phyloP scores from a whole-genome alignment of 2,113 vertebrate species.

The Elaphurus davidianus region DNA sequence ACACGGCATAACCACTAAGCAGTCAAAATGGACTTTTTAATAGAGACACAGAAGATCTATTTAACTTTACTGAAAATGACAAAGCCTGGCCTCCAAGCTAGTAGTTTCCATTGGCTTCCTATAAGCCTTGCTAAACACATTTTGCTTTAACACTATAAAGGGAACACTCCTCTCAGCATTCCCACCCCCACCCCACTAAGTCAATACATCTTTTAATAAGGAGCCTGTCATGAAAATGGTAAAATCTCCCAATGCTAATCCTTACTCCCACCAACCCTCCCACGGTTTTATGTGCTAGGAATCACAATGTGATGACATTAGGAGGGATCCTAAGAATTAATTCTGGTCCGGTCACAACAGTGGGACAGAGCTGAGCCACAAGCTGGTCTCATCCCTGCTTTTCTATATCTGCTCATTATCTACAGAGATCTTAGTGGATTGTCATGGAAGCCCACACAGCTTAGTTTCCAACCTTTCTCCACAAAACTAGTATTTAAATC shows the following conservation, averaged over 20 bases:
- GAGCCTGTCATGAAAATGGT: neutral
- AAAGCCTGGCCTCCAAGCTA: neutral
- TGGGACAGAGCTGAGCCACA: neutral
- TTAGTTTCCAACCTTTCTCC: neutral
- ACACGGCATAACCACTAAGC: neutral
- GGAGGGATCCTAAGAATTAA: neutral
- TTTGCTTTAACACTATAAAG: neutral
- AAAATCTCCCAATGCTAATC: neutral
- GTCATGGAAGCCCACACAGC: neutral
- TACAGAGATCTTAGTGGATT: neutral
- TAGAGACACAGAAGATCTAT: neutral
- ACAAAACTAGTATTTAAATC: neutral
- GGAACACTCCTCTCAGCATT: neutral
- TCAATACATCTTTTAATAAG: neutral
- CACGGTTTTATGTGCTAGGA: neutral
- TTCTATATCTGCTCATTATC: neutral
- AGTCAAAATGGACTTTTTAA: conserved; percentile 12
- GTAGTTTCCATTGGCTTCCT: neutral
- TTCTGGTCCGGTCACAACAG: neutral
- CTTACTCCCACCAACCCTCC: neutral
- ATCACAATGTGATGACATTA: neutral
- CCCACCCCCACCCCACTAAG: neutral
- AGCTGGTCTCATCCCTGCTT: neutral
- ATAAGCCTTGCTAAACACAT: neutral
- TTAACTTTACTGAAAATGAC: neutral